Evolutionary conservation across 2,888 invertebrate genomes (phyloP), one percentile per base, ranked within the genome.

Genomic region (Anticlea derivata): DNA sequence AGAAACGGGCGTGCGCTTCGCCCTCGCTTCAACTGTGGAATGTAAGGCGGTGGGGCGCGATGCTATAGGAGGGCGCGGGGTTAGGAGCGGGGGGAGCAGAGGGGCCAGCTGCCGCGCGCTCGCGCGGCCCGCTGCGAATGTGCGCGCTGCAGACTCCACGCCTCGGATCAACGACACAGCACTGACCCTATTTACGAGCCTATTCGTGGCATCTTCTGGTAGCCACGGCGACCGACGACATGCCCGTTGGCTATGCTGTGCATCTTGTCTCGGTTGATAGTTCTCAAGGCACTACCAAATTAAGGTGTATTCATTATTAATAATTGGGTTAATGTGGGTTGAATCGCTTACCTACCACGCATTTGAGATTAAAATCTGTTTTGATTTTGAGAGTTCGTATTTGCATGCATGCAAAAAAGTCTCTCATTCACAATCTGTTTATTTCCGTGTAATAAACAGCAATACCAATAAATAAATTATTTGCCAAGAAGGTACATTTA

Each of bases 121-220:
- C 64, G 55, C 66, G 40, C 45, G 60, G 2, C 50, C 38, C 39
- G 49, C 52, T 24, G 58, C 47, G 34, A 52, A 52, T 43, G 52
- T 52, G 47, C 47, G 27, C 31, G 55, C 68, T 72, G 70, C 78
- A 73, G 73, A 68, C 74, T 71, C 74, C 65, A 60, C 62, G 70
- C 60, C 57, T 70, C 83, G 81, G 85, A 83, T 80, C 86, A 86
- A 86, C 84, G 85, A 85, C 86, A 85, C 83, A 83, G 74, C 79
- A 78, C 80, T 85, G 83, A 86, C 86, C 86, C 78, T 86, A 82
- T 86, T 86, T 53, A 83, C 81, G 71, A 55, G 80, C 78, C 75
- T 80, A 78, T 76, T 80, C 76, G 81, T 80, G 78, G 85, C 87
- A 86, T 87, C 85, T 85, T 82, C 80, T 86, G 84, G 85, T 86